Base-by-base conservation (phyloP, 2,888 invertebrate species). In the Automeris io region DNA sequence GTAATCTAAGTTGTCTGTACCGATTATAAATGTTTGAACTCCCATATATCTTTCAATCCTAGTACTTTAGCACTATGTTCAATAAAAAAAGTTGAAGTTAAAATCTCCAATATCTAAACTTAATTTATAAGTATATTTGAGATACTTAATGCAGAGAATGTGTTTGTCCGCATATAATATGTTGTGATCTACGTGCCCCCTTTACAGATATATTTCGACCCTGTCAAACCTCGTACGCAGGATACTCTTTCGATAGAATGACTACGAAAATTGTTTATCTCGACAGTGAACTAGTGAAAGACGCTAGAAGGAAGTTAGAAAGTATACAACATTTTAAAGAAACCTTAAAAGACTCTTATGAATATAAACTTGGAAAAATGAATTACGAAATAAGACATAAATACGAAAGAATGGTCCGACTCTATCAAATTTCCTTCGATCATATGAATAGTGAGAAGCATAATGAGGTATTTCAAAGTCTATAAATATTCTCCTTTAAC, bases 341-440 rank as follows among this genome's bases (percentile, higher is more conserved):
- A 3, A 34, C 18, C 21, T 39, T 29, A 25, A 19, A 22, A 9
- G 21, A 16, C 5, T 34, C 39, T 4, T 12, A 34, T 9, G 34
- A 22, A 2, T 34, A 38, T 19, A 47, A 51, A 23, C 11, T 51
- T 3, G 64, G 53, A 1, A 31, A 47, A 8, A 23, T 46, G 5
- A n/a, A 51, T 1, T 57, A 43, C 33, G 35, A 37, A 8, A 54
- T 66, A 5, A 51, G 51, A 7, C 18, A 31, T 12, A 59, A 55
- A 40, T 55, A 47, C 33, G 41, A 32, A 47, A 61, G 39, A n/a
- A 35, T 39, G 39, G 22, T 29, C 2, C 12, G 16, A n/a, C 13
- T 39, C 3, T 39, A 39, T n/a, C 7, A 13, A 3, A 33, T 18
- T 1, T 18, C 39, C 1, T 34, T 39, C 22, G 34, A 39, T 3